Conservation (phyloP, 2,113 vertebrate genomes). For the Buteo buteo region DNA sequence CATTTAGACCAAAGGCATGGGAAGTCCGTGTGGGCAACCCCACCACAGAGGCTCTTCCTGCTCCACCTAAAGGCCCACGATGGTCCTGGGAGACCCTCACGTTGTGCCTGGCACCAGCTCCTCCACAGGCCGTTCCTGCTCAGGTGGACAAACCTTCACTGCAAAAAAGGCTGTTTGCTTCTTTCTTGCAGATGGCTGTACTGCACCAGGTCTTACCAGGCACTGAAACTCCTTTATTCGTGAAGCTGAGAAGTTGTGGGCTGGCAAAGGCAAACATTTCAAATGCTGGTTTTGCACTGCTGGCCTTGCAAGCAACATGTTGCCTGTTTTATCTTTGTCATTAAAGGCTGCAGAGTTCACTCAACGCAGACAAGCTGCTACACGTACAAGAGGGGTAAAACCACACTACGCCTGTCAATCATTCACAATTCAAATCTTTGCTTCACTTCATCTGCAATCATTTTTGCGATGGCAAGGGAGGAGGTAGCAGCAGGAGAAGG, state of each 20-base stretch:
- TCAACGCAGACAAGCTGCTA: neutral
- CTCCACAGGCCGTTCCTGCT: neutral
- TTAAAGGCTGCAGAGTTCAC: neutral
- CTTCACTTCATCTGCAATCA: conserved; percentile 85
- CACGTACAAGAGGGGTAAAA: neutral
- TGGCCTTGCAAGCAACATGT: neutral
- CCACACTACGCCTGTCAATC: rapidly evolving
- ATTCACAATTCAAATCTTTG: conserved; percentile 78
- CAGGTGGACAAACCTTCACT: neutral
- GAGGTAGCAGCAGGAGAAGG: conserved; percentile 96
- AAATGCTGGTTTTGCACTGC: neutral
- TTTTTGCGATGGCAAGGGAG: conserved; percentile 89
- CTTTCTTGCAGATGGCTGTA: neutral
- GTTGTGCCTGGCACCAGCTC: neutral
- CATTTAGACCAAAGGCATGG: rapidly evolving
- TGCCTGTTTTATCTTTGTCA: neutral
- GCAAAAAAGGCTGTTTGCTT: neutral
- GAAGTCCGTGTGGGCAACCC: neutral
- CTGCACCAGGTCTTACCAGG: neutral
- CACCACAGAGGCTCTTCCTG: neutral
- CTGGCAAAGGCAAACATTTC: neutral
- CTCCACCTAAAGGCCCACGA: neutral
- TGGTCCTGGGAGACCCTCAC: rapidly evolving
- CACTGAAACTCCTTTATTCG: neutral
- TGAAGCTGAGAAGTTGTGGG: neutral